A percentile compares a stretch with the other conserved stretches of the same genome.
Conservation (phyloP, 2,797 vertebrate genomes). For the Malurus leucopterus region DNA sequence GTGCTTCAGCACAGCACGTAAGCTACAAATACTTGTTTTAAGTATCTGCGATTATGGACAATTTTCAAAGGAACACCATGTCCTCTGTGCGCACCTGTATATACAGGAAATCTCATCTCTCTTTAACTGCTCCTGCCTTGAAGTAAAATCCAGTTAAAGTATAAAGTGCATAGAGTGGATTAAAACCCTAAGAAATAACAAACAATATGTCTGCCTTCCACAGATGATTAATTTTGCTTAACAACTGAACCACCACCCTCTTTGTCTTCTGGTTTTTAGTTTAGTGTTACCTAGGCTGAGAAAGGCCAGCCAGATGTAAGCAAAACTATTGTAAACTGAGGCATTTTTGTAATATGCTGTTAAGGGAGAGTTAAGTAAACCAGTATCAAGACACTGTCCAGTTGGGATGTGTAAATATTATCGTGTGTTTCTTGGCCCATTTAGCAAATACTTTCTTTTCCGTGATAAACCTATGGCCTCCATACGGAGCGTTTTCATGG, state of each 20-base stretch:
- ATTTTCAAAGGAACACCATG: not conserved
- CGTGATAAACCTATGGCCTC: conserved; percentile 95
- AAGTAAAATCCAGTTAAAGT: conserved; percentile 64
- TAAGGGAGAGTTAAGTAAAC: conserved; percentile 12
- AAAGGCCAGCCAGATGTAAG: conserved; percentile 46
- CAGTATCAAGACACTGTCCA: conserved; percentile 88
- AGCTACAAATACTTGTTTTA: conserved; percentile 1
- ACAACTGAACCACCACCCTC: not conserved
- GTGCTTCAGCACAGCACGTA: not conserved
- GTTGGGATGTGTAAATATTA: conserved; percentile 91
- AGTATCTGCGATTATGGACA: not conserved
- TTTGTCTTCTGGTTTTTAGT: conserved; percentile 25
- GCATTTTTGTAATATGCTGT: not conserved
- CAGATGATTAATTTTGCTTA: conserved; percentile 42
- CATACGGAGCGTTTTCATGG: conserved; percentile 92
- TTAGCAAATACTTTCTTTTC: conserved; percentile 95
- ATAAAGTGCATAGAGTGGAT: conserved; percentile 68
- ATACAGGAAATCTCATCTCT: conserved; percentile 19
- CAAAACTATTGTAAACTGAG: conserved; percentile 55
- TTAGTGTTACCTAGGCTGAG: conserved; percentile 11
- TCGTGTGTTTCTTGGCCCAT: conserved; percentile 90
- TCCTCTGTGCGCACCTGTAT: not conserved
- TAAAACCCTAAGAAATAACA: conserved; percentile 60
- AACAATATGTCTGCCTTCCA: conserved; percentile 47
- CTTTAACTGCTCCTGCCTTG: conserved; percentile 38